Evolutionary conservation across 1,140 invertebrate species (phyloP), one percentile per base, ranked within the genome.

Genomic region (Micrasema longulum): DNA sequence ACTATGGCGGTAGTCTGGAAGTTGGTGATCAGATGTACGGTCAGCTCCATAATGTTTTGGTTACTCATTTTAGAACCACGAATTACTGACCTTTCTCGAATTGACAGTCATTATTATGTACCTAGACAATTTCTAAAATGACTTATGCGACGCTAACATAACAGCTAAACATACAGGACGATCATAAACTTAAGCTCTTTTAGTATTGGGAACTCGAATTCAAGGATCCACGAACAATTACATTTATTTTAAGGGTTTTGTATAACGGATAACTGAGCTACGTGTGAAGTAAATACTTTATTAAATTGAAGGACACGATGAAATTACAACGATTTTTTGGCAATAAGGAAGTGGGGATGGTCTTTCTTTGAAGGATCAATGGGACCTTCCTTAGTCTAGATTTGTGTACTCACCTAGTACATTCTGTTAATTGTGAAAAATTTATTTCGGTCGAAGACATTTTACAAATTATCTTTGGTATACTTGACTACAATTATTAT

Each of bases 291-390:
- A 67, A 72, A 66, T 68, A 60, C 5, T 67, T 36, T 18, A 55
- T 38, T 67, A 35, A 62, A 68, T 68, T 60, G 52, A 20, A 67
- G 64, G 64, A 66, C 62, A 55, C 20, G 18, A 52, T 22, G 31
- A 38, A 36, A 66, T 64, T 43, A 26, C 55, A 75, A 75, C 73
- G 73, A 71, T 26, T 71, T 75, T 75, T 71, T 48, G 55, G 31
- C 41, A 63, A 50, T 18, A 35, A 22, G 36, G 67, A 57, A 23
- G 72, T 38, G 57, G 62, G 47, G 7, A 70, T 43, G 55, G 73
- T 57, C 26, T 63, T 71, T 71, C 69, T 36, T 50, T 12, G 18
- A 16, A 18, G 23, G 36, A 41, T 36, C 20, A 45, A 22, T 47
- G 31, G 26, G 53, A 48, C 14, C 26, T 60, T 12, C 3, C 48